phyloP scores from a whole-genome alignment of 2,797 vertebrate genomes.

The Hoplostethus atlanticus region DNA sequence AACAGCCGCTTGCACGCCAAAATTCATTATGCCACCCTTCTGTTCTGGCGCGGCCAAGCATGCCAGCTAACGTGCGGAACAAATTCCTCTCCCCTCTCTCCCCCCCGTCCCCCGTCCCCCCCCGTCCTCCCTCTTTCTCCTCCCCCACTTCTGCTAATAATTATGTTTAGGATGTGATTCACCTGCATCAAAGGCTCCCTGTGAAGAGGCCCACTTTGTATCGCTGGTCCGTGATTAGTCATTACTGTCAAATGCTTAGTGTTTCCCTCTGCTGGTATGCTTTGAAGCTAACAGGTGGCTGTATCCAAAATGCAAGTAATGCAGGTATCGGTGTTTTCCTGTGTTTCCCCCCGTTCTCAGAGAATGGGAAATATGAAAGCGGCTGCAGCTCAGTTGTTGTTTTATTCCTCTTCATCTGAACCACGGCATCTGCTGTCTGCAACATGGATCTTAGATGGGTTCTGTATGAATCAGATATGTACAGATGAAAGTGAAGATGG shows the following conservation, averaged over 20 bases:
- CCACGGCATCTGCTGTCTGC: conserved; percentile 26
- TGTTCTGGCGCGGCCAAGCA: conserved; percentile 79
- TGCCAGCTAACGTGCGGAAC: conserved; percentile 82
- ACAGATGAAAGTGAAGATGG: conserved; percentile 7
- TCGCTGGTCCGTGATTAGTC: conserved; percentile 73
- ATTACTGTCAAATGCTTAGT: conserved; percentile 69
- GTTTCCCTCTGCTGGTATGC: conserved; percentile 54
- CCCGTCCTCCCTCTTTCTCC: conserved; percentile 49
- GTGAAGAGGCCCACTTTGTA: conserved; percentile 73
- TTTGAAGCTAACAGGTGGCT: conserved; percentile 75
- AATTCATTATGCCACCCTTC: conserved; percentile 84
- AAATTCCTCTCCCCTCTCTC: conserved; percentile 63
- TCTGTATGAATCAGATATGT: conserved; percentile 26
- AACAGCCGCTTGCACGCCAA: conserved; percentile 78
- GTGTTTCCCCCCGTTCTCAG: conserved; percentile 8
- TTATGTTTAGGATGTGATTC: conserved; percentile 81
- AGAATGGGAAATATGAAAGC: conserved; percentile 18
- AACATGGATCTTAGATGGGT: conserved; percentile 9
- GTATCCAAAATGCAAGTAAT: conserved; percentile 62
- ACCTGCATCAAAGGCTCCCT: conserved; percentile 80
- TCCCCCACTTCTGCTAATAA: conserved; percentile 73
- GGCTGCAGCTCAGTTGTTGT: conserved; percentile 7
- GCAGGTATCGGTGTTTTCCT: conserved; percentile 22
- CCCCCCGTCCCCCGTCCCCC: too few relatives aligned
- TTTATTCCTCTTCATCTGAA: conserved; percentile 54